Evolutionary conservation across 2,888 invertebrate species (phyloP).

Genomic region (Mythimna impura): DNA sequence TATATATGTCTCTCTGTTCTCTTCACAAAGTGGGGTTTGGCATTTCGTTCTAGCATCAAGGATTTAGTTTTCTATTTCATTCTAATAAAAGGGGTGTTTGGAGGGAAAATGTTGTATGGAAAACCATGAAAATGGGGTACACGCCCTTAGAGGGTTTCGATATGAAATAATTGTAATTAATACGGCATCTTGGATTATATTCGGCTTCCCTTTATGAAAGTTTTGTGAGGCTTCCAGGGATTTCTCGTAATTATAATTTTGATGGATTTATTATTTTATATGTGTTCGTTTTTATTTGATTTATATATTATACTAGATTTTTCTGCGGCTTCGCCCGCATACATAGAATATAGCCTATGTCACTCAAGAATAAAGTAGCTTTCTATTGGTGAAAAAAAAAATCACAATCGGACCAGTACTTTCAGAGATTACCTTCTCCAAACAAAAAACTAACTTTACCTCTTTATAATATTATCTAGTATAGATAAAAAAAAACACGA

Average conservation of each 20-base stretch:
- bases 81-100: conserved; percentile 66
- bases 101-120: conserved; percentile 55
- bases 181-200: conserved; percentile 71
- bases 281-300: background rate
- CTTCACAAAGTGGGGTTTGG: background rate
- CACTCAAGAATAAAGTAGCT: no score
- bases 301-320: background rate
- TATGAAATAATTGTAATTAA: conserved; percentile 81
- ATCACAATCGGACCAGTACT: no score
- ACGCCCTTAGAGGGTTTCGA: conserved; percentile 60
- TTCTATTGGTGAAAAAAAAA: no score
- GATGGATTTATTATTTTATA: conserved; percentile 40
- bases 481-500: no score
- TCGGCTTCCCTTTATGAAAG: conserved; percentile 52
- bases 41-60: conserved; percentile 43
- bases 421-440: no score
- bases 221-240: conserved; percentile 53
- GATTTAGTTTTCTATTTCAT: conserved; percentile 45
- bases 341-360: no score
- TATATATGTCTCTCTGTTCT: conserved; percentile 18
- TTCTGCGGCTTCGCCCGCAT: no score
- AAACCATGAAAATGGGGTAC: conserved; percentile 64
- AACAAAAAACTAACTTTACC: no score
- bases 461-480: no score
- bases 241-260: conserved; percentile 57